Conservation (phyloP, 2,888 invertebrate species). For the Crioceris asparagi region DNA sequence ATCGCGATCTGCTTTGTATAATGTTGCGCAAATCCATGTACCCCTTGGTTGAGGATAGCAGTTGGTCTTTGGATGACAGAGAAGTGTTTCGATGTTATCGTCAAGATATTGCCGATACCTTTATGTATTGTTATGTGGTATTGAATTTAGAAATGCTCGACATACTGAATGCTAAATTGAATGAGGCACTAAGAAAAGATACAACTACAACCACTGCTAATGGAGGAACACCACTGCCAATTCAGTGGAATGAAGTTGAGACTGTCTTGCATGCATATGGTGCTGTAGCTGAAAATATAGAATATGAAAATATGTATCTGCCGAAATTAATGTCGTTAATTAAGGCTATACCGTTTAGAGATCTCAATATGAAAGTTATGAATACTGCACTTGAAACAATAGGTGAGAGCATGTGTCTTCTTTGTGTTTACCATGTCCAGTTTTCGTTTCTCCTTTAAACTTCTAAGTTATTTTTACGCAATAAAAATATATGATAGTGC, state of each 20-base stretch:
- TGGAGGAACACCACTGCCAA: conserved; percentile 15
- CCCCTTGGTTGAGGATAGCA: conserved; percentile 44
- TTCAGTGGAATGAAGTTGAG: conserved; percentile 50
- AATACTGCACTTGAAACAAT: conserved; percentile 67
- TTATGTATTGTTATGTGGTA: conserved; percentile 75
- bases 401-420: conserved; percentile 45
- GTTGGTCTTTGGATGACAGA: conserved; percentile 65
- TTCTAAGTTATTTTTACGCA: too few relatives aligned
- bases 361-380: conserved; percentile 50
- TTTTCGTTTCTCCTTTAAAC: too few relatives aligned
- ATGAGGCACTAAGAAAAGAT: conserved; percentile 41
- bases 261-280: conserved; percentile 56
- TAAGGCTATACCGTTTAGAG: conserved; percentile 50
- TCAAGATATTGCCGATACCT: conserved; percentile 36
- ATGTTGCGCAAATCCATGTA: conserved; percentile 71
- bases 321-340: conserved; percentile 51
- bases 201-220: conserved; percentile 31
- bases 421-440: too few relatives aligned
- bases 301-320: conserved; percentile 44
- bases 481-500: too few relatives aligned
- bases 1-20: conserved; percentile 64
- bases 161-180: conserved; percentile 55
- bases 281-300: conserved; percentile 52
- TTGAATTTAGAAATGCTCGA: conserved; percentile 63
- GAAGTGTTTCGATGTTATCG: conserved; percentile 68